phyloP scores from a whole-genome alignment of 2,797 vertebrate species.

The Enteromius viviparus region DNA sequence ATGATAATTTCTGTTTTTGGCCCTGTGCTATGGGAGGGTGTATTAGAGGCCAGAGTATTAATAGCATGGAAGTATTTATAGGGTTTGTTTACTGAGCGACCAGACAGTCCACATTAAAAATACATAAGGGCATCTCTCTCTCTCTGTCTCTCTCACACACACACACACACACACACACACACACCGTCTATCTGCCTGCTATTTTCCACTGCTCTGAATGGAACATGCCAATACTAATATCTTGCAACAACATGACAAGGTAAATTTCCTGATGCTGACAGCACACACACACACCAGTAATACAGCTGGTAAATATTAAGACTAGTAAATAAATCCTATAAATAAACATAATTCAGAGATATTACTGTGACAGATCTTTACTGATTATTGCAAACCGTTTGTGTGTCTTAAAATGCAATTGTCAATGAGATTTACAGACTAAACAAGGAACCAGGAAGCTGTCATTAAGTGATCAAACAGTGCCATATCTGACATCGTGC shows the following conservation, averaged over 20 bases:
- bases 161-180: not conserved
- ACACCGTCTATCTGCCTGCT: not conserved
- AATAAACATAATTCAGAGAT: constrained; percentile 4
- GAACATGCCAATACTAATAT: not conserved
- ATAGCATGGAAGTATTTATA: constrained; percentile 23
- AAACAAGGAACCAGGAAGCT: not conserved
- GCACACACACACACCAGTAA: not conserved
- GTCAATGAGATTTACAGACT: not conserved
- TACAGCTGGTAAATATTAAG: not conserved
- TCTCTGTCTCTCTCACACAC: not conserved
- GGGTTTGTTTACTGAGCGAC: constrained; percentile 32
- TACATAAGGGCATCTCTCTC: constrained; percentile 19
- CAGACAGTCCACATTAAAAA: constrained; percentile 30
- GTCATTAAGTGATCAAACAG: not conserved
- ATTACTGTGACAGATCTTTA: constrained; percentile 8
- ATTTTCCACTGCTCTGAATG: constrained; percentile 8
- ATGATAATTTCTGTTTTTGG: not conserved
- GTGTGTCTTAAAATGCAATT: not conserved
- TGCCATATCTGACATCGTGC: not conserved
- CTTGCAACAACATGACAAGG: constrained; percentile 3
- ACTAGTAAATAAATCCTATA: not conserved
- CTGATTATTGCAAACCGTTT: not conserved
- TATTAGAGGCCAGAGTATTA: constrained; percentile 13
- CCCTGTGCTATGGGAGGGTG: not conserved
- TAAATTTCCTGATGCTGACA: not conserved